Evolutionary conservation across 2,888 invertebrate genomes (phyloP).

Genomic region (Bursaphelenchus okinawaensis): DNA sequence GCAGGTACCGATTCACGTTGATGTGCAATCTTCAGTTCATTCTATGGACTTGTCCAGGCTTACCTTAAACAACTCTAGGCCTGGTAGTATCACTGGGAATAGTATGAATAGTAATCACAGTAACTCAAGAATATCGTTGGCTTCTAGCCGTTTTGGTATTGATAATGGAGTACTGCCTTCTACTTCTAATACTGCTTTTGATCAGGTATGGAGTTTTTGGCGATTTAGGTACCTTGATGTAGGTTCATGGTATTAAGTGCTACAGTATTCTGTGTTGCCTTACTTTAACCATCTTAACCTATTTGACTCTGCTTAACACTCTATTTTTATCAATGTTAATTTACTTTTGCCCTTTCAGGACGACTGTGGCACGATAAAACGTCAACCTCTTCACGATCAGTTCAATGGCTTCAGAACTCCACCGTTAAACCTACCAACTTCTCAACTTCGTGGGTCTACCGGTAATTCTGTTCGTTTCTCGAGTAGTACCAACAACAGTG

Average conservation of each 20-base stretch:
- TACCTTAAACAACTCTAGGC: not conserved
- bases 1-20: constrained; percentile 10
- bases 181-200: constrained; percentile 27
- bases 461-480: constrained; percentile 14
- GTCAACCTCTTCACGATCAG: constrained; percentile 28
- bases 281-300: too few relatives aligned
- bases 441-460: constrained; percentile 12
- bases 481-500: constrained; percentile 2
- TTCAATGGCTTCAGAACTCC: constrained; percentile 8
- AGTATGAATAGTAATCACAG: constrained; percentile 8
- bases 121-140: constrained; percentile 15
- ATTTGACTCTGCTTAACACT: too few relatives aligned
- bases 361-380: constrained; percentile 51
- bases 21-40: not conserved
- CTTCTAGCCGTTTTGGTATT: constrained; percentile 15
- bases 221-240: too few relatives aligned
- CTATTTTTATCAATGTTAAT: not conserved
- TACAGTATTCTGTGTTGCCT: too few relatives aligned
- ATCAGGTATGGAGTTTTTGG: constrained; percentile 30
- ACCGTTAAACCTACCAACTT: not conserved
- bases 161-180: not conserved
- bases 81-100: too few relatives aligned
- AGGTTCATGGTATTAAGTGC: too few relatives aligned
- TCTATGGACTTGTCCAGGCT: not conserved
- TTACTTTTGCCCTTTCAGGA: constrained; percentile 20